Percentiles rank a stretch among this genome's conserved stretches.
These are phyloP conservation scores for Griposia aprilina DNA, from an alignment of 2,888 invertebrate species.

Conservation along the genomic window DNA sequence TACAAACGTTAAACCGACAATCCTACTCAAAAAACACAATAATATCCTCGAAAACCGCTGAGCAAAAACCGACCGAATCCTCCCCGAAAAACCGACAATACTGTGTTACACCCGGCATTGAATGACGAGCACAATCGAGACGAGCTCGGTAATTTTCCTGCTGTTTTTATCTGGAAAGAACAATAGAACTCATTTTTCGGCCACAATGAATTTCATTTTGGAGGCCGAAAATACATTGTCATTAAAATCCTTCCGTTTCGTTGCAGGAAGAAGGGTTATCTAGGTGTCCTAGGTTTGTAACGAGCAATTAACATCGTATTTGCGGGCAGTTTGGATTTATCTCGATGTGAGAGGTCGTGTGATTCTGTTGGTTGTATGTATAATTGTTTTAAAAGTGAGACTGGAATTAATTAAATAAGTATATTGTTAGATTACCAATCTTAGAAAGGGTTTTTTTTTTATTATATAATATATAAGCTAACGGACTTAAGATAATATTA, in stretches of 20 bases:
- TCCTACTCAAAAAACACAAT: slow-evolving; percentile 56
- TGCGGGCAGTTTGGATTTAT: slow-evolving; percentile 17
- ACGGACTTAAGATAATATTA: too few species aligned
- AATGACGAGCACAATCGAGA: slow-evolving; percentile 82
- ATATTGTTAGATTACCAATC: background rate
- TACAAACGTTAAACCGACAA: slow-evolving; percentile 33
- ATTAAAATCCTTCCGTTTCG: slow-evolving; percentile 81
- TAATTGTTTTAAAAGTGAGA: slow-evolving; percentile 21
- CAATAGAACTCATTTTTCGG: slow-evolving; percentile 87
- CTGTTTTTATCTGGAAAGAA: slow-evolving; percentile 84
- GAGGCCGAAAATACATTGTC: slow-evolving; percentile 83
- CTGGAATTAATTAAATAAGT: background rate
- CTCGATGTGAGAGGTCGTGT: slow-evolving; percentile 1
- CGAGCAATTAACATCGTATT: slow-evolving; percentile 52
- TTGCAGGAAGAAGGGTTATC: slow-evolving; percentile 31
- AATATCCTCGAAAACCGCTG: slow-evolving; percentile 58
- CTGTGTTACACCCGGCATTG: slow-evolving; percentile 79
- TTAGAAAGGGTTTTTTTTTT: background rate
- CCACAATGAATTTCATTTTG: slow-evolving; percentile 87
- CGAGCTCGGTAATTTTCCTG: slow-evolving; percentile 87
- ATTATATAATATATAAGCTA: too few species aligned
- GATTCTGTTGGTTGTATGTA: background rate
- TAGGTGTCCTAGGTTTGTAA: slow-evolving; percentile 42
- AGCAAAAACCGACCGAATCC: slow-evolving; percentile 62
- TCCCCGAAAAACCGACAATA: slow-evolving; percentile 78